Percentiles rank a stretch among this genome's conserved stretches.
Evolutionary conservation across 2,797 vertebrate genomes (phyloP).

Genomic region (Podargus strigoides): DNA sequence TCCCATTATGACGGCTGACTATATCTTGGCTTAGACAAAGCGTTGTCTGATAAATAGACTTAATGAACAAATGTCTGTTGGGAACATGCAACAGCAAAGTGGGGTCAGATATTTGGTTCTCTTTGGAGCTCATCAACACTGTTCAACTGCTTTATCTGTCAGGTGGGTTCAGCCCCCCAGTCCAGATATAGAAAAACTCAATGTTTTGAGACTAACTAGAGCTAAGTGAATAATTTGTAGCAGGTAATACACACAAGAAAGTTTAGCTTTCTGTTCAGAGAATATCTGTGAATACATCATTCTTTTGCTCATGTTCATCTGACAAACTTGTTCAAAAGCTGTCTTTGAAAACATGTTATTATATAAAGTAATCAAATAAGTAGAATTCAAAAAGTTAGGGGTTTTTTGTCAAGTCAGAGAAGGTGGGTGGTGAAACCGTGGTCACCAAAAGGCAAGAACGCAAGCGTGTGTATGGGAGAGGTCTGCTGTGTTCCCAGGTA

Average conservation of each 20-base stretch:
- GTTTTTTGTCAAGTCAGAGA: neutral
- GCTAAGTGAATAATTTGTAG: neutral
- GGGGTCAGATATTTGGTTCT: conserved; percentile 54
- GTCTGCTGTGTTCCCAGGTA: neutral
- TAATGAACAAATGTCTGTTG: conserved; percentile 49
- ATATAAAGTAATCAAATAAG: neutral
- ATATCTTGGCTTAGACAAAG: conserved; percentile 53
- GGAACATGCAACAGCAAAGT: conserved; percentile 38
- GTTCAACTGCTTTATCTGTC: conserved; percentile 45
- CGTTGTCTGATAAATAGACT: conserved; percentile 56
- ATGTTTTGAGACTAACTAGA: neutral
- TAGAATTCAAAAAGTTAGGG: neutral
- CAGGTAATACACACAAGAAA: neutral
- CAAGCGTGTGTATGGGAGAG: neutral
- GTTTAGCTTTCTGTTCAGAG: neutral
- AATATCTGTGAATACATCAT: neutral
- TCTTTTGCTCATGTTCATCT: neutral
- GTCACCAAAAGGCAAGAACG: neutral
- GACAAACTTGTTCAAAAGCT: neutral
- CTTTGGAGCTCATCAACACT: conserved; percentile 48
- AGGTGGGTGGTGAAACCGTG: fast-evolving
- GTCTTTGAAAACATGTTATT: neutral
- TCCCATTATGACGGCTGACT: conserved; percentile 24
- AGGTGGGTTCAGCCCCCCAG: conserved; percentile 6
- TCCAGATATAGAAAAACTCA: neutral